phyloP scores from a whole-genome alignment of 2,113 vertebrate genomes.

The Sander lucioperca region DNA sequence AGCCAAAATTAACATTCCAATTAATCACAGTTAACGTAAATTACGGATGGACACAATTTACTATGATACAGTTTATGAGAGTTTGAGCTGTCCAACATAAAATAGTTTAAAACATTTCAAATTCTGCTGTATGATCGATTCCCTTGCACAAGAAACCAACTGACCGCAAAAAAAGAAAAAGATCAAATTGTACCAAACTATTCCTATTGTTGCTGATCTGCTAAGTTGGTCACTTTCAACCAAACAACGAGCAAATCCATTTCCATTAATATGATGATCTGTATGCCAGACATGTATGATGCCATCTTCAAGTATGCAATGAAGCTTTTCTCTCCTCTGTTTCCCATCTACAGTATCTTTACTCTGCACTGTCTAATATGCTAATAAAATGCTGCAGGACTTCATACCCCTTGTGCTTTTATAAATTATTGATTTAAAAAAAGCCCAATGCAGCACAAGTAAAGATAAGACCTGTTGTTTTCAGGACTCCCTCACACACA shows the following conservation, averaged over 20 bases:
- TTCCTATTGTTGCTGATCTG: conserved; percentile 3
- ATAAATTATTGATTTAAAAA: conserved; percentile 30
- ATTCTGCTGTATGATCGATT: not conserved
- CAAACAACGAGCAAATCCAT: conserved; percentile 1
- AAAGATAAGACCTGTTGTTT: conserved; percentile 9
- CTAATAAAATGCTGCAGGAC: conserved; percentile 24
- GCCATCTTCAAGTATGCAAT: not conserved
- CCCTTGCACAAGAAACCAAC: conserved; percentile 3
- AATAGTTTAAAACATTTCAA: not conserved
- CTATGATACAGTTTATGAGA: not conserved
- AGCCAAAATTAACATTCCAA: no score
- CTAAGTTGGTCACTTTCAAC: conserved; percentile 4
- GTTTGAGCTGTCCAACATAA: not conserved
- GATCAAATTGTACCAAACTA: conserved; percentile 16
- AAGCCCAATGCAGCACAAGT: conserved; percentile 5
- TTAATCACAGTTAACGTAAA: no score
- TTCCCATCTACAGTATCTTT: not conserved
- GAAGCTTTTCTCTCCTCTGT: not conserved
- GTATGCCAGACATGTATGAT: conserved; percentile 11
- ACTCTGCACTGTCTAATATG: conserved; percentile 12
- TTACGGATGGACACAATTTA: not conserved
- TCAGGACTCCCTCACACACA: not conserved
- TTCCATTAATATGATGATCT: conserved; percentile 17
- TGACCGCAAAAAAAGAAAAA: conserved; percentile 18
- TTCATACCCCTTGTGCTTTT: conserved; percentile 7